phyloP scores from a whole-genome alignment of 2,888 invertebrate species.

The Trichacis sp. region DNA sequence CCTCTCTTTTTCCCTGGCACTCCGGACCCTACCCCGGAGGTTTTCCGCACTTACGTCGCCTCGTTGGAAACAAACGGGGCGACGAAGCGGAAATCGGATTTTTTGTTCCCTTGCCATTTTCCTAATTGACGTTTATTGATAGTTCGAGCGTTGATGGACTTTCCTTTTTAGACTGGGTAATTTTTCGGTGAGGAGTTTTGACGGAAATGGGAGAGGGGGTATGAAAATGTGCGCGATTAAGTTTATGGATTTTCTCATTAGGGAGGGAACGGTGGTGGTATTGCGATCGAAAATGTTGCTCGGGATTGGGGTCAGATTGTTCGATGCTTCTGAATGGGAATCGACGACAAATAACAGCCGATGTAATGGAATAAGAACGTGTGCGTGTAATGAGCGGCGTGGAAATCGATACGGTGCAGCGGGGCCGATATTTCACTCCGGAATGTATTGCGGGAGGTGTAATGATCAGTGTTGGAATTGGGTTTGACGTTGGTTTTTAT shows the following conservation, averaged over 20 bases:
- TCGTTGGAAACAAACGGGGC: constrained; percentile 13
- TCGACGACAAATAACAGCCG: neutral
- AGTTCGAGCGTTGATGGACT: neutral
- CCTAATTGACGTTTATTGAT: neutral
- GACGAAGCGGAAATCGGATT: constrained; percentile 8
- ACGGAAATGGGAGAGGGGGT: neutral
- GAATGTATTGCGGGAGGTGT: too few relatives aligned
- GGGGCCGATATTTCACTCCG: too few relatives aligned
- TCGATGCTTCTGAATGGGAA: neutral
- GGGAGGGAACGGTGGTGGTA: neutral
- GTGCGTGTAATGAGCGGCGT: neutral
- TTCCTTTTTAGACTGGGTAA: neutral
- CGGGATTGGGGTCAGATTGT: neutral
- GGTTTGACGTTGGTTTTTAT: too few relatives aligned
- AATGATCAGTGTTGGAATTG: too few relatives aligned
- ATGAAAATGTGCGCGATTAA: neutral
- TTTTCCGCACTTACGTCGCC: constrained; percentile 17
- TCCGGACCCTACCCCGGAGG: constrained; percentile 13
- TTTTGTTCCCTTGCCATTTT: neutral
- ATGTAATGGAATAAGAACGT: neutral
- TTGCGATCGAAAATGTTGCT: neutral
- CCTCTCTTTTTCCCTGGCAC: constrained; percentile 15
- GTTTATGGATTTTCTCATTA: neutral
- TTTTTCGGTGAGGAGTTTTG: neutral
- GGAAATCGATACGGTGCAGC: neutral